These are phyloP conservation scores for Tolmerus cingulatus DNA, from an alignment of 2,888 invertebrate species.

Conservation along the genomic window DNA sequence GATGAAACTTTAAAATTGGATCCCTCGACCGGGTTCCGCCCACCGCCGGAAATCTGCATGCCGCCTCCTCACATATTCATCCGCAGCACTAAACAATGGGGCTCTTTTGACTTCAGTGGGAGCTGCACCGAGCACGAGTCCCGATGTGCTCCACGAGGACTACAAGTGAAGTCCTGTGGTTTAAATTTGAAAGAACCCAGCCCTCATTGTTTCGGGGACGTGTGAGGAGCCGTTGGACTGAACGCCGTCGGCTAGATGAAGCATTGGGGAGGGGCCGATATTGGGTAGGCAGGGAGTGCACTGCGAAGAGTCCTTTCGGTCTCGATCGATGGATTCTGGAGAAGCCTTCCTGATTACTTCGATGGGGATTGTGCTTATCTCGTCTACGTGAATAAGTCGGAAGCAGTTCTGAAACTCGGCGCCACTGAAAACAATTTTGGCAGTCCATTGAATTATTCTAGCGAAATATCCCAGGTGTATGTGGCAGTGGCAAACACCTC, in stretches of 20 bases:
- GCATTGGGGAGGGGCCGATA: neutral
- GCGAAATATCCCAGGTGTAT: neutral
- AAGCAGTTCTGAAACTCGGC: neutral
- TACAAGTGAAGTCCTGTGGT: slow-evolving; percentile 10
- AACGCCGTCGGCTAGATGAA: neutral
- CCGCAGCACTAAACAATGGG: slow-evolving; percentile 35
- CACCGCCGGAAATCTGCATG: slow-evolving; percentile 3
- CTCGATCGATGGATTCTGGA: neutral
- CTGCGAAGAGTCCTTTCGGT: neutral
- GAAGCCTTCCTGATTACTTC: slow-evolving; percentile 21
- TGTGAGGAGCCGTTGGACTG: neutral
- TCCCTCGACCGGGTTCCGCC: neutral
- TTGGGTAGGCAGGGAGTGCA: neutral
- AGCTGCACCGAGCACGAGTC: neutral
- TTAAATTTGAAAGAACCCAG: slow-evolving; percentile 26
- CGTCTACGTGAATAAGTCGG: neutral
- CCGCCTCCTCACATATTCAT: slow-evolving; percentile 20
- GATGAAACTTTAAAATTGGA: slow-evolving; percentile 7
- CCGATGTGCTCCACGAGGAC: neutral
- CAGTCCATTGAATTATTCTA: neutral
- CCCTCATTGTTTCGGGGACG: neutral
- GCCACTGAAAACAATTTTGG: neutral
- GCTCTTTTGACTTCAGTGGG: slow-evolving; percentile 16
- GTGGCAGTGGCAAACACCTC: neutral
- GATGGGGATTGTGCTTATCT: slow-evolving; percentile 10